phyloP scores from a whole-genome alignment of 2,888 invertebrate species.

The Gymnocheta viridis region DNA sequence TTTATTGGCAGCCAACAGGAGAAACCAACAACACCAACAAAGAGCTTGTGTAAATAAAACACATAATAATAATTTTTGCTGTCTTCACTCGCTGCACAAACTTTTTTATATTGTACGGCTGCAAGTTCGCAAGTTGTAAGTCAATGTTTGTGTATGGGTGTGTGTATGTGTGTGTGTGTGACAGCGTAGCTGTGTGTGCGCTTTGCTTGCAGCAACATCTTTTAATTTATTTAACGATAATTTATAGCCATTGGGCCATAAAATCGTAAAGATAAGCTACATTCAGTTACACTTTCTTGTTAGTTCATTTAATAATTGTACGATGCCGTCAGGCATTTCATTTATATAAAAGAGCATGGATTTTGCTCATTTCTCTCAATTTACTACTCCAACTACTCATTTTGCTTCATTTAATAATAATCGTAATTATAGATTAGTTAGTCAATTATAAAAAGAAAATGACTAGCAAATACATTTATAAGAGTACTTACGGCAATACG shows the following conservation, averaged over 20 bases:
- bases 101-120: neutral
- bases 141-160: neutral
- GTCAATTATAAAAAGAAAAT: constrained; percentile 42
- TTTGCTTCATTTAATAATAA: constrained; percentile 51
- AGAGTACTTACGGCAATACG: neutral
- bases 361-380: constrained; percentile 66
- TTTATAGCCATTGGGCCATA: constrained; percentile 76
- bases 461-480: neutral
- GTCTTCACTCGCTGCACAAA: neutral
- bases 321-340: constrained; percentile 80
- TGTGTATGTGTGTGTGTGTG: neutral
- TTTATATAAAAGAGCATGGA: constrained; percentile 12
- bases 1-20: constrained; percentile 68
- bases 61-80: constrained; percentile 29
- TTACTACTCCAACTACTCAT: constrained; percentile 38
- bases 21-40: constrained; percentile 32
- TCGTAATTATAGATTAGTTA: constrained; percentile 62
- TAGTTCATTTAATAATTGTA: constrained; percentile 82
- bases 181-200: neutral
- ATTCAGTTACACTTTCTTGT: constrained; percentile 74
- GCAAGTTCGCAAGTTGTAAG: constrained; percentile 19
- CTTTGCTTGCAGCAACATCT: constrained; percentile 62
- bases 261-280: constrained; percentile 66
- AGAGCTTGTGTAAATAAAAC: constrained; percentile 60
- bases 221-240: constrained; percentile 72